A percentile compares a stretch with the other conserved stretches of the same genome.
Conservation (phyloP, 2,888 invertebrate genomes). For the Sesia bembeciformis region DNA sequence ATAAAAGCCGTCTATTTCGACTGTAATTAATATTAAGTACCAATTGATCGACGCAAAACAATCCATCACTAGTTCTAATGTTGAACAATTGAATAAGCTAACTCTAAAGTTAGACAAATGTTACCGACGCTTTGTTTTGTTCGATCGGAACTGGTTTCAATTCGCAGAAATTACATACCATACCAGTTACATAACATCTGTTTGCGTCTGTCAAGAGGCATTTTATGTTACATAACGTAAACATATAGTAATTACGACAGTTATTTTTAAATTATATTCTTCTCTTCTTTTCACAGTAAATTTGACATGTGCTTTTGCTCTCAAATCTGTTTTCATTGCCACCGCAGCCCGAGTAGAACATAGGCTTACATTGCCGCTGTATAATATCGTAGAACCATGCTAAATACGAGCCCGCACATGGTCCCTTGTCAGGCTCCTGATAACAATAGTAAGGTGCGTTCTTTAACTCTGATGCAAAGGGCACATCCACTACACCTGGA, state of each 20-base stretch:
- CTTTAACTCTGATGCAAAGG: slow-evolving; percentile 45
- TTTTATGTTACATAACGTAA: too few species aligned
- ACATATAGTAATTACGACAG: too few species aligned
- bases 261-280: slow-evolving; percentile 15
- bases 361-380: slow-evolving; percentile 46
- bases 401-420: slow-evolving; percentile 33
- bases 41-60: too few species aligned
- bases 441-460: slow-evolving; percentile 61
- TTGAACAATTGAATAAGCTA: too few species aligned
- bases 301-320: slow-evolving; percentile 28
- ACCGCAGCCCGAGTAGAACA: slow-evolving; percentile 63
- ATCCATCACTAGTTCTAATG: too few species aligned
- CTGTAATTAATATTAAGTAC: too few species aligned
- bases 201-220: too few species aligned
- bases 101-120: too few species aligned
- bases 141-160: neutral
- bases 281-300: slow-evolving; percentile 30
- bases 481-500: slow-evolving; percentile 50
- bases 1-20: too few species aligned
- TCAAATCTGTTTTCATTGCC: slow-evolving; percentile 57
- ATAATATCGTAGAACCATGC: slow-evolving; percentile 56
- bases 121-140: neutral
- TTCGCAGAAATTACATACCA: too few species aligned
- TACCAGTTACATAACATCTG: too few species aligned
- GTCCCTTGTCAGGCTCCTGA: slow-evolving; percentile 49